Base-by-base conservation (phyloP, 2,888 invertebrate genomes). In the Troides aeacus region DNA sequence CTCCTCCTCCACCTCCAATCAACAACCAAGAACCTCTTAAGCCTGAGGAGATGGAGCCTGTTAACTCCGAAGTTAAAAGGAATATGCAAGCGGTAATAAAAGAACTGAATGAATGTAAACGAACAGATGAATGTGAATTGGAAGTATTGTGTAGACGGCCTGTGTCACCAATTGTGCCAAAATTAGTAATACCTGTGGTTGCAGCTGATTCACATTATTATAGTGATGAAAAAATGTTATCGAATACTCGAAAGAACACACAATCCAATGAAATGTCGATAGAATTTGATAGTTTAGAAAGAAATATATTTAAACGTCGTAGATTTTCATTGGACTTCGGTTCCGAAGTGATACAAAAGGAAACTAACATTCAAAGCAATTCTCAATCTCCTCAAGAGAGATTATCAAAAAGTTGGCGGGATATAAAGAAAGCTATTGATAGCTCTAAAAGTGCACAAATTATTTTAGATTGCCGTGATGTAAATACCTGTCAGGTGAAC, bases 81-180 rank as follows among this genome's bases (percentile, higher is more conserved):
- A 94, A 94, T 79, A 94, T 94, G 94, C 93, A 94, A 76, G 94
- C 94, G 15, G 94, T 94, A 36, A 94, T 94, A 71, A 90, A 92
- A 62, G 94, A 94, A 80, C 82, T 94, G 4, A 89, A 88, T 73
- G 84, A 87, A 76, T 92, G 92, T 75, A 82, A 83, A 68, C 84
- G 87, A 72, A 82, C 89, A 15, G 81, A 79, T 60, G 81, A 83
- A 73, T 63, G 83, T 67, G 82, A 87, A 78, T 21, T 67, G 24
- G 84, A 87, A 72, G 76, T 84, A 4, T 82, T 84, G 74, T 78
- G 84, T 24, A 86, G 86, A 79, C 82, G 82, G 6, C 81, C 82
- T 69, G 75, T 79, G 56, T 84, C 85, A 50, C 81, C 84, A 64
- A 57, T 21, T 57, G 64, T 39, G 64, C 92, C 93, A 2, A 92